Evolutionary conservation across 2,797 vertebrate species (phyloP).

Genomic region (Nyctibius grandis): DNA sequence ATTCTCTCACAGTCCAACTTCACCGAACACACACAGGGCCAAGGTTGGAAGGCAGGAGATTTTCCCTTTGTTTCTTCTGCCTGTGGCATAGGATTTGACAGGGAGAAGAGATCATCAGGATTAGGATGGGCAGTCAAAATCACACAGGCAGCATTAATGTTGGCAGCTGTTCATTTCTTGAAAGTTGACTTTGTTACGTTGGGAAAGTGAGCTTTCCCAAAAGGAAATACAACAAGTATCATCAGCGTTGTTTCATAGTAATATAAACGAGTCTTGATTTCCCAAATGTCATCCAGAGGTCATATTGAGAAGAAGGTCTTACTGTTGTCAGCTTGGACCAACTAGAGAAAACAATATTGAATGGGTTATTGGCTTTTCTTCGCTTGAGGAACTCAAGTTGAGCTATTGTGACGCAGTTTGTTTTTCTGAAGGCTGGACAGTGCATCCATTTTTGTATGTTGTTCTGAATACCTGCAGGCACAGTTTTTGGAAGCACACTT

Average conservation of each 20-base stretch:
- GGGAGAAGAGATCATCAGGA: not conserved
- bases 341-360: not conserved
- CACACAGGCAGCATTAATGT: not conserved
- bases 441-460: not conserved
- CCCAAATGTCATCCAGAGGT: not conserved
- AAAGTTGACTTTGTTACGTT: not conserved
- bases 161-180: not conserved
- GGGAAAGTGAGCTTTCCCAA: not conserved
- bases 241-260: not conserved
- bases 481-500: not conserved
- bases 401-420: not conserved
- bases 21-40: fast-evolving
- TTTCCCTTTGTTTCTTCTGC: not conserved
- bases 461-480: not conserved
- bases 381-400: not conserved
- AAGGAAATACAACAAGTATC: not conserved
- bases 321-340: not conserved
- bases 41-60: not conserved
- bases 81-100: fast-evolving
- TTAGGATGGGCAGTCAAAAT: not conserved
- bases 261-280: not conserved
- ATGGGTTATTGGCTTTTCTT: not conserved
- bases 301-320: not conserved
- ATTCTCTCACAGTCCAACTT: not conserved
- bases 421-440: not conserved